Conservation (phyloP, 2,797 vertebrate genomes). For the Macrochelys suwanniensis region DNA sequence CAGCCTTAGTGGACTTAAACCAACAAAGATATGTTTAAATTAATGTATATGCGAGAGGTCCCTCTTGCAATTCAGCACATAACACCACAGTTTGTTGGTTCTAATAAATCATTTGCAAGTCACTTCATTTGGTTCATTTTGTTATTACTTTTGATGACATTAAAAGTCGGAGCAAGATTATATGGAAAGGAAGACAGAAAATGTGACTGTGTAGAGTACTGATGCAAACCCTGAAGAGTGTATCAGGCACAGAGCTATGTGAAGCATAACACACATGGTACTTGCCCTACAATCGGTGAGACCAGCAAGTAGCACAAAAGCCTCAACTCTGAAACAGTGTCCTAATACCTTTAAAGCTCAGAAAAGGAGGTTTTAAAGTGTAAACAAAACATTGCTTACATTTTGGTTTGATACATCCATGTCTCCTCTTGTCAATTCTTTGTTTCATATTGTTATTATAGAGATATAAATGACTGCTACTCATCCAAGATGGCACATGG, state of each 20-base stretch:
- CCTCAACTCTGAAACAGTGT: background rate
- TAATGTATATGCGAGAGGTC: slow-evolving; percentile 51
- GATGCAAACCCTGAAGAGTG: background rate
- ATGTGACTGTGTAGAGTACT: background rate
- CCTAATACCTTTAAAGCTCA: background rate
- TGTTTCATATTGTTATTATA: background rate
- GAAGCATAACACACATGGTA: background rate
- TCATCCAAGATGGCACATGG: background rate
- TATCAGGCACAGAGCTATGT: background rate
- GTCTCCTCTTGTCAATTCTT: background rate
- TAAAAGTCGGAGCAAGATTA: background rate
- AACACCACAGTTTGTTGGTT: slow-evolving; percentile 36
- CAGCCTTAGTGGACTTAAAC: slow-evolving; percentile 64
- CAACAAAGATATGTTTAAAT: slow-evolving; percentile 57
- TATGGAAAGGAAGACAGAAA: slow-evolving; percentile 34
- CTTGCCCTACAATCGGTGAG: background rate
- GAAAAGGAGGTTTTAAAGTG: background rate
- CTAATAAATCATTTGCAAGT: slow-evolving; percentile 69
- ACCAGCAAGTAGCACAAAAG: background rate
- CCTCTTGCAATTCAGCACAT: slow-evolving; percentile 52
- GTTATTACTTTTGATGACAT: slow-evolving; percentile 53
- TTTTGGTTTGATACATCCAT: background rate
- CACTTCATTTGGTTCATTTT: slow-evolving; percentile 50
- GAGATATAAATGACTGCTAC: background rate
- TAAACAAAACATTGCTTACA: background rate